phyloP scores from a whole-genome alignment of 2,113 vertebrate genomes.

The Calidris pygmaea region DNA sequence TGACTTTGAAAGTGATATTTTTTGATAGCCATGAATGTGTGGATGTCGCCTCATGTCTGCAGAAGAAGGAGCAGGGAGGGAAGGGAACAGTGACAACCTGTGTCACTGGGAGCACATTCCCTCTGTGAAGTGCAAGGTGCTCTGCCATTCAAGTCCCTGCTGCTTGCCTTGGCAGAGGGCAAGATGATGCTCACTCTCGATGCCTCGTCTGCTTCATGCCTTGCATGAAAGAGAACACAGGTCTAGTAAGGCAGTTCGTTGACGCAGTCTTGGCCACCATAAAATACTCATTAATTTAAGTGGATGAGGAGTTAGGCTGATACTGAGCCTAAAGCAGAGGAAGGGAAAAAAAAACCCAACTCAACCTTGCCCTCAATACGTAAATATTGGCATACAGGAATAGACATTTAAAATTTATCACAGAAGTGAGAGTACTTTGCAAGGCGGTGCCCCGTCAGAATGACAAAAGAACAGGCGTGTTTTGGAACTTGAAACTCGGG shows the following conservation, averaged over 20 bases:
- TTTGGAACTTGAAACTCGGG: slow-evolving; percentile 50
- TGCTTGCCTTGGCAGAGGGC: background rate
- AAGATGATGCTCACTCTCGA: background rate
- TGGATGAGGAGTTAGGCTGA: background rate
- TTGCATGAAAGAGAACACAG: background rate
- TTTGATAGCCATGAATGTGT: background rate
- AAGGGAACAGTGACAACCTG: background rate
- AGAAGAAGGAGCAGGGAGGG: background rate
- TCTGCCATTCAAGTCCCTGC: background rate
- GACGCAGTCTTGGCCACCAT: background rate
- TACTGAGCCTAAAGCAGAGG: background rate
- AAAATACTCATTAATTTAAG: background rate
- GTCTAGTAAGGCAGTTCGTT: background rate
- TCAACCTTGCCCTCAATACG: background rate
- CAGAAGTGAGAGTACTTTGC: slow-evolving; percentile 14
- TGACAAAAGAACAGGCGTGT: slow-evolving; percentile 42
- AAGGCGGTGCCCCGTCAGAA: background rate
- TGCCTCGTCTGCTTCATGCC: background rate
- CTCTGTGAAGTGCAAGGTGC: background rate
- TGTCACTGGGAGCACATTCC: background rate
- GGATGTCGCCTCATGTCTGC: background rate
- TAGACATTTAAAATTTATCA: background rate
- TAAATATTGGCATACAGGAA: background rate
- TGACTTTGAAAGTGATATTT: background rate
- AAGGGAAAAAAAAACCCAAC: accelerated